Evolutionary conservation across 1,140 invertebrate genomes (phyloP).

Genomic region (Pomacea maculata): DNA sequence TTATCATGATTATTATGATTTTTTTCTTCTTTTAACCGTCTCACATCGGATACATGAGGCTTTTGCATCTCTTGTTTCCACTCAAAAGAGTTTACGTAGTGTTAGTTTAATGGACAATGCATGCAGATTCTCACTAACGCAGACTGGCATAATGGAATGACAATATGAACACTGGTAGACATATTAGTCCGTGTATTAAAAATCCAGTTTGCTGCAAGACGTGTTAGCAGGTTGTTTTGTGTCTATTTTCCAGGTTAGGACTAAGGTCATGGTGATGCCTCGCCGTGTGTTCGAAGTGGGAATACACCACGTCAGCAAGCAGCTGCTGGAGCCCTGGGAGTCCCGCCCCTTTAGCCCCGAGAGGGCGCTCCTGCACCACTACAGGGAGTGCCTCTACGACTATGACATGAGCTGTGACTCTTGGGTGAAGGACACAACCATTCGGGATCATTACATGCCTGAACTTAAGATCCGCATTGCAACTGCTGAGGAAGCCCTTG

Average conservation of each 20-base stretch:
- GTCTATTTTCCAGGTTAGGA: constrained; percentile 45
- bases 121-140: too few relatives aligned
- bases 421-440: constrained; percentile 37
- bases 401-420: constrained; percentile 54
- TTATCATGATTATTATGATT: too few relatives aligned
- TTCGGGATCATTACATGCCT: constrained; percentile 18
- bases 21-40: too few relatives aligned
- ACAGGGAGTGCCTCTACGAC: constrained; percentile 69
- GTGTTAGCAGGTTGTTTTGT: too few relatives aligned
- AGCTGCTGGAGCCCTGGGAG: constrained; percentile 40
- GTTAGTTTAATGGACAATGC: too few relatives aligned
- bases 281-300: constrained; percentile 61
- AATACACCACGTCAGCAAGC: constrained; percentile 63
- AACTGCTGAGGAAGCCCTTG: background rate
- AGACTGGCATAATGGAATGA: too few relatives aligned
- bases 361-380: constrained; percentile 89
- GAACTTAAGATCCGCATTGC: constrained; percentile 8
- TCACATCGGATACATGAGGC: too few relatives aligned
- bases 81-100: too few relatives aligned
- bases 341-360: constrained; percentile 67
- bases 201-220: too few relatives aligned
- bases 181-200: too few relatives aligned
- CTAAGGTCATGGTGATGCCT: constrained; percentile 59
- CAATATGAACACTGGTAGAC: too few relatives aligned
- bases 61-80: too few relatives aligned